Evolutionary conservation across 1,140 invertebrate genomes (phyloP), one percentile per base, ranked within the genome.

Genomic region (Stegodyphus mimosarum): DNA sequence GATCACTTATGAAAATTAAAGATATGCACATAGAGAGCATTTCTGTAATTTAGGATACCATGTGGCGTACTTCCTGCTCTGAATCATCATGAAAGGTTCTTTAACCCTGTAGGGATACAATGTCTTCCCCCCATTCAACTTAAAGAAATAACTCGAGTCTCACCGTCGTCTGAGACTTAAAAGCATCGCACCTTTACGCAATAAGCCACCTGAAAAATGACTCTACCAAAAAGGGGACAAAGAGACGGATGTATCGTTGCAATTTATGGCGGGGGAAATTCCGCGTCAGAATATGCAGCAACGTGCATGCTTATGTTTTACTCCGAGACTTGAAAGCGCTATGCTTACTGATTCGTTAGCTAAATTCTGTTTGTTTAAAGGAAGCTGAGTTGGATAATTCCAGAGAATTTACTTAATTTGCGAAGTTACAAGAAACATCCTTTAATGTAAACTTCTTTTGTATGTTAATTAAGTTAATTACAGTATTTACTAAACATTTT

Each of bases 151-250:
- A 49, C 55, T 10, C 48, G n/a, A n/a, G 13, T 66, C 75, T 15
- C 55, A 60, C 9, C 55, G 9, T 9, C 55, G 55, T 60, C 55
- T 60, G 9, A 60, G 15, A 15, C 55, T 66, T 77, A 66, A 64
- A 64, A 66, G 75, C 75, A 9, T 60, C 55, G 9, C 55, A 67
- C 63, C 75, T 64, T n/a, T 9, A 67, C 75, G 52, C 55, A 52
- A 66, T 9, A 17, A 70, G 49, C 9, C 49, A 52, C 67, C 77
- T 79, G 77, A 79, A 79, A 79, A 79, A 79, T 79, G 66, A 79
- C 66, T 69, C 66, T 51, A 7, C 17, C 13, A 15, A 49, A 70
- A 70, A 50, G 33, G 33, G 48, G 75, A 66, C 75, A 66, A 66
- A 48, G 64, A 67, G 75, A 77, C 66, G 66, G 77, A 70, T 69